Conservation (phyloP, 2,888 invertebrate genomes). For the Frankliniella intonsa region DNA sequence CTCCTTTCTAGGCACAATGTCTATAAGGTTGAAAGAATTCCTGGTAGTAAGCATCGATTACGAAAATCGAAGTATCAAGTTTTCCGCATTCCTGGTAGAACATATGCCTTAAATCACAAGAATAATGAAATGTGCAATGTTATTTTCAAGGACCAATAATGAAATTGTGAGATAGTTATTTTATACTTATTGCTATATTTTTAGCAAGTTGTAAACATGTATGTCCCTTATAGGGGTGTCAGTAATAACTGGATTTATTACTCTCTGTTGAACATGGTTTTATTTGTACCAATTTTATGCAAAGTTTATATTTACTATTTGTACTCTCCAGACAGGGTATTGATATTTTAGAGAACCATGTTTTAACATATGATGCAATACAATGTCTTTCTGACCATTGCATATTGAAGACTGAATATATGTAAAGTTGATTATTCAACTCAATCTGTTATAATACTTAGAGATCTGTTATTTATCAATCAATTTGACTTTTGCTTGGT, state of each 20-base stretch:
- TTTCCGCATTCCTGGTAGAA: slow-evolving; percentile 58
- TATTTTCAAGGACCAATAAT: slow-evolving; percentile 41
- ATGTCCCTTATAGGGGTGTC: not conserved
- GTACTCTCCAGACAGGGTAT: not conserved
- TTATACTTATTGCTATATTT: slow-evolving; percentile 1
- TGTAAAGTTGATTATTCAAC: slow-evolving; percentile 2
- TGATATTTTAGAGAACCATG: not conserved
- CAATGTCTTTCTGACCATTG: not conserved
- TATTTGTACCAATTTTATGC: not conserved
- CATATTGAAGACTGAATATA: slow-evolving; percentile 1
- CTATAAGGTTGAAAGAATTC: slow-evolving; percentile 61
- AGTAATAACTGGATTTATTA: not conserved
- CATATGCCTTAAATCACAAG: slow-evolving; percentile 69
- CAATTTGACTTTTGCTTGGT: not conserved
- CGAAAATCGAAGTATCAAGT: slow-evolving; percentile 55
- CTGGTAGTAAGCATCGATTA: slow-evolving; percentile 57
- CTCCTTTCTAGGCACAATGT: slow-evolving; percentile 53
- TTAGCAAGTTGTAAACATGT: not conserved
- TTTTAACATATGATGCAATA: not conserved
- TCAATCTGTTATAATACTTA: not conserved
- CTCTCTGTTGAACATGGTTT: not conserved
- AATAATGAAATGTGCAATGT: slow-evolving; percentile 70
- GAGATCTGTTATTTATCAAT: not conserved
- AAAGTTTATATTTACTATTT: not conserved
- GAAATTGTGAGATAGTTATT: slow-evolving; percentile 5